Evolutionary conservation across 2,113 vertebrate species (phyloP), one percentile per base, ranked within the genome.

Genomic region (Boulengeromyrus knoepffleri): DNA sequence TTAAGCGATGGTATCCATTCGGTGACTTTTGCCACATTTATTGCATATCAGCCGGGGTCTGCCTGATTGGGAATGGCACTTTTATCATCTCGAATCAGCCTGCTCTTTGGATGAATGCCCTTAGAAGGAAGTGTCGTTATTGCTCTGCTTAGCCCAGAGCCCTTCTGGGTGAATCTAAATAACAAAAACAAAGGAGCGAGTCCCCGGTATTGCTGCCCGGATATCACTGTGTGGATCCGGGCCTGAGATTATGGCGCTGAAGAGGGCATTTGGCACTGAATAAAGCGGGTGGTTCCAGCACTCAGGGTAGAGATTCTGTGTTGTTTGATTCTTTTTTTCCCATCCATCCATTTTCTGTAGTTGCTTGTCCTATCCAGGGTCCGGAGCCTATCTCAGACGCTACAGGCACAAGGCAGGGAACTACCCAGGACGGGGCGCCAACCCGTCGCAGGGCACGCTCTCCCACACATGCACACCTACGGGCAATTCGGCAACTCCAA

Each of bases 41-140:
- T 85, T 74, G 56, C 46, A 42, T 74, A n/a, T 42, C 84, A 86
- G 53, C 56, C 49, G 42, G 4, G 47, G 56, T 13, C 45, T 13
- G 5, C 5, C 89, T 74, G 89, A 90, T 90, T 52, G 50, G 85
- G 46, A n/a, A 45, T 86, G 53, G 17, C 56, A 36, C 58, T 15
- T 24, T 74, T 70, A 66, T 90, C 42, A 70, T 66, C 58, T 74
- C 5, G 5, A 86, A 89, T 89, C 77, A 56, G 66, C 21, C 50
- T 8, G 58, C 42, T 49, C 31, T 66, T 70, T 70, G 89, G 89
- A 90, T 31, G 83, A 58, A 27, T 27, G 89, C 53, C 53, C 45
- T 86, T 58, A 85, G 21, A 53, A 87, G 80, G 53, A 46, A 90
- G 56, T 36, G 46, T n/a, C 19, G 80, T 87, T 90, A 88, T 53